Base-by-base conservation (phyloP, 2,797 vertebrate species). In the Poecilia picta region DNA sequence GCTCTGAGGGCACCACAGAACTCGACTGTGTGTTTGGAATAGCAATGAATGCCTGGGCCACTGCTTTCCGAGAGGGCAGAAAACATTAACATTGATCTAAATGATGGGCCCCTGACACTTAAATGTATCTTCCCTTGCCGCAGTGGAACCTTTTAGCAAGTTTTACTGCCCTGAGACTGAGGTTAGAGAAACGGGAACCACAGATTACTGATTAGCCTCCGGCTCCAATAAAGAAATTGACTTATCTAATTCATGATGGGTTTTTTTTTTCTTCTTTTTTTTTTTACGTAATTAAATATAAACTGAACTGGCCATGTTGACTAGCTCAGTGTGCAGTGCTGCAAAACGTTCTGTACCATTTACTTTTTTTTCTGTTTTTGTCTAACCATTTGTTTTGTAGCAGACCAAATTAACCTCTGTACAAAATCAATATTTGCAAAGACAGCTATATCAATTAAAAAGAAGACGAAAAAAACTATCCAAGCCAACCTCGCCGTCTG, bases 31-130 rank as follows among this genome's bases (percentile, higher is more conserved):
- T 87, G 86, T 90, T 82, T 3, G 36, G 89, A 94, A 93, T 91
- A 79, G 81, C 82, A 88, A 88, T 84, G 74, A 74, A 46, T 71
- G 51, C 23, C 66, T 77, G 53, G 62, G 62, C 57, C 47, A 70
- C 83, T 72, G 73, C 76, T 84, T 36, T 87, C 83, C 79, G 73
- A 53, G 79, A 83, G 73, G 25, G 47, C 74, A 79, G 77, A 66
- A 57, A 77, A 85, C 81, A 89, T 91, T 85, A 87, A 78, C 76
- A 77, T 75, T 77, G 89, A 91, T 91, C 84, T 77, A 72, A 85
- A 76, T 55, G 70, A 77, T 28, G 59, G 59, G 41, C 28, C 11
- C 39, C 53, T 77, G 81, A 85, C 84, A 79, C 74, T 72, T 55
- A 83, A 78, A 31, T 45, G 47, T 51, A 68, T 84, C 78, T 81